Percentiles rank a stretch among this genome's conserved stretches.
phyloP scores from a whole-genome alignment of 2,888 invertebrate species.

The Artemia sp. region DNA sequence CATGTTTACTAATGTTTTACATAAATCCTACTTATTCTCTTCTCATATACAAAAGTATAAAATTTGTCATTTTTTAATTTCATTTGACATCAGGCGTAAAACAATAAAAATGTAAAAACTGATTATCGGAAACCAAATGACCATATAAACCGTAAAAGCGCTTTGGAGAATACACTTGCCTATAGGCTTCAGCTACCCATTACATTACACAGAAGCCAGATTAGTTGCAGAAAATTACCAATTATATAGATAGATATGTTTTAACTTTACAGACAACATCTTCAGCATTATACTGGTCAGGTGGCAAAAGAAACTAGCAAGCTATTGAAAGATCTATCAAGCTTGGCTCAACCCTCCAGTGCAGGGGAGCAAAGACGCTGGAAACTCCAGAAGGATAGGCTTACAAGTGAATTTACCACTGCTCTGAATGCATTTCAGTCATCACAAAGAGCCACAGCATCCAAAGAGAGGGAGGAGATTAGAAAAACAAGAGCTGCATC shows the following conservation, averaged over 20 bases:
- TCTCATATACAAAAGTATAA: too few species aligned
- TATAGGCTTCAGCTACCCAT: too few species aligned
- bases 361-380: constrained; percentile 51
- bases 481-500: constrained; percentile 35
- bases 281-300: constrained; percentile 86
- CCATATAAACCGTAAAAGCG: too few species aligned
- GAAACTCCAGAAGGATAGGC: constrained; percentile 69
- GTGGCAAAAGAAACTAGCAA: constrained; percentile 79
- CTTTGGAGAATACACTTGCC: too few species aligned
- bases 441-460: constrained; percentile 67
- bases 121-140: too few species aligned
- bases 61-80: too few species aligned
- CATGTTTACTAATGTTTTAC: too few species aligned
- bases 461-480: constrained; percentile 77
- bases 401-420: constrained; percentile 78
- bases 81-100: too few species aligned
- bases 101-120: too few species aligned
- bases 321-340: constrained; percentile 61
- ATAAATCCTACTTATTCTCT: too few species aligned
- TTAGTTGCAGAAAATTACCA: neutral
- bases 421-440: constrained; percentile 73
- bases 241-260: constrained; percentile 18
- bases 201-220: neutral
- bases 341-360: constrained; percentile 40
- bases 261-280: constrained; percentile 52